Base-by-base conservation (phyloP, 2,797 vertebrate species). In the Siniperca obscura region DNA sequence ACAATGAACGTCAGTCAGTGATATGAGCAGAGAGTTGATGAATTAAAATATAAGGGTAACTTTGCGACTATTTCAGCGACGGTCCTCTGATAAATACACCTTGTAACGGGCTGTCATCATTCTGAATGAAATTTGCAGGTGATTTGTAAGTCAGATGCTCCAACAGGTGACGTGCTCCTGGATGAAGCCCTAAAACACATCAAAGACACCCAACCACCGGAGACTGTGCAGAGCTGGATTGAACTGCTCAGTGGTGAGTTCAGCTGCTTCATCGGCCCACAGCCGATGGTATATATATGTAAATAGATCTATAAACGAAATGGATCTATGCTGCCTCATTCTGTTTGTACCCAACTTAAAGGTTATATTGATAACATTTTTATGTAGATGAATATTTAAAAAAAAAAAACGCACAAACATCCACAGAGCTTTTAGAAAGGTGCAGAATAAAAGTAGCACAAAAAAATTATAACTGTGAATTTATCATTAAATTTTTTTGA, bases 171-270 rank as follows among this genome's bases (percentile, higher is more conserved):
- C 48, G 97, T 99, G 90, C 95, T 99, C 61, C 95, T 99, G 85
- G 98, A 99, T 81, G 98, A 99, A 95, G 98, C 98, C 81, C 93
- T 99, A 68, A 99, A 98, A 92, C 98, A 99, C 81, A 97, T 99
- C 89, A 99, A 98, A 92, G 98, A 99, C 85, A 99, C 98, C 0
- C 98, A 98, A 0, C 97, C 98, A 52, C 97, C 98, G 5, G 98
- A 99, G 95, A 98, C 97, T 0, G 98, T 99, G 83, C 98, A 99
- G 91, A 98, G 98, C 93, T 99, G 98, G 98, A 98, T 99, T 70
- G 98, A 99, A 72, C 95, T 99, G 64, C 98, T 99, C 86, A 99
- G 98, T 81, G 98, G 98, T 99, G 95, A 96, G 97, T 92, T 50
- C 40, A 57, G 14, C 42, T 10, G 12, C 21, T 10, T 52, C 14